Evolutionary conservation across 2,797 vertebrate genomes (phyloP).

Genomic region (Eutrigla gurnardus): DNA sequence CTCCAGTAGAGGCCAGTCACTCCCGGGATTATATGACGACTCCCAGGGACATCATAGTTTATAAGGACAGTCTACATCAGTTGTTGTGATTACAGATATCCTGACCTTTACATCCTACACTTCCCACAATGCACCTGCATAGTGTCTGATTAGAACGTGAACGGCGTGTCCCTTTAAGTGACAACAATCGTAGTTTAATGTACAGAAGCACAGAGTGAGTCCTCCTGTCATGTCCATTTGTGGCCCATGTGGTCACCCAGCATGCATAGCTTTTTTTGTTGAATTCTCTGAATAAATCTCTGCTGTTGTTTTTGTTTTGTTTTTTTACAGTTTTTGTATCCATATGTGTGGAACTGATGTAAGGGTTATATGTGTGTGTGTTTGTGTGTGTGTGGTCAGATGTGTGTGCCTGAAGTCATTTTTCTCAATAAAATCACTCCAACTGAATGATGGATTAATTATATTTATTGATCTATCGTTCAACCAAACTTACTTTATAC

Average conservation of each 20-base stretch:
- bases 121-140: background rate
- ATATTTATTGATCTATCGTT: too few relatives aligned
- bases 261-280: slow-evolving; percentile 11
- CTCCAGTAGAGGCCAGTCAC: too few relatives aligned
- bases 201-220: background rate
- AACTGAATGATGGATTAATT: too few relatives aligned
- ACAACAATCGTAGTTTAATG: background rate
- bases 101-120: background rate
- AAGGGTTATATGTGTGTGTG: background rate
- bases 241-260: slow-evolving; percentile 15
- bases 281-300: background rate
- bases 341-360: background rate
- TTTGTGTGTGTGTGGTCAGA: background rate
- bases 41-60: too few relatives aligned
- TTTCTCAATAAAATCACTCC: too few relatives aligned
- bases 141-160: background rate
- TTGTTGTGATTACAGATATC: background rate
- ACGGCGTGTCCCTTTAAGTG: background rate
- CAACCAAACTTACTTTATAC: too few relatives aligned
- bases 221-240: too few relatives aligned
- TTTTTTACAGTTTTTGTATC: slow-evolving; percentile 6
- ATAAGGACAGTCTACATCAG: too few relatives aligned
- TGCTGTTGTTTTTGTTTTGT: background rate
- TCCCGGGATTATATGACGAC: too few relatives aligned
- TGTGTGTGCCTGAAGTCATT: too few relatives aligned